Percentiles rank a stretch among this genome's conserved stretches.
These are phyloP conservation scores for Doryteuthis pealeii DNA, from an alignment of 1,140 invertebrate genomes.

Conservation along the genomic window DNA sequence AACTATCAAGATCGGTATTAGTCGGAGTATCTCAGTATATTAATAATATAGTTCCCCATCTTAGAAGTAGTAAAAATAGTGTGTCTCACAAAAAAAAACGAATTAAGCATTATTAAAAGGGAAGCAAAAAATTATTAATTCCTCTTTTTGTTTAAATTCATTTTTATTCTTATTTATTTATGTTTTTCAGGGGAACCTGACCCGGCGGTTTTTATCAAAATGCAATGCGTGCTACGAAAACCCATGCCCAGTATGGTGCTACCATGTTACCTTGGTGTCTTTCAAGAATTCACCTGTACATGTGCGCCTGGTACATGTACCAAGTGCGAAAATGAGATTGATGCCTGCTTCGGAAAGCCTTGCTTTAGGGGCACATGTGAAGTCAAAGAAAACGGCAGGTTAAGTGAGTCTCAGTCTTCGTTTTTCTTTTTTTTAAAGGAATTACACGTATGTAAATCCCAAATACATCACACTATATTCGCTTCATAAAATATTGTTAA, in stretches of 20 bases:
- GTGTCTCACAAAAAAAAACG: too few relatives aligned
- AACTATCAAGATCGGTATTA: too few relatives aligned
- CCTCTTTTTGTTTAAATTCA: too few relatives aligned
- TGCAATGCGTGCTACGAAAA: slow-evolving; percentile 71
- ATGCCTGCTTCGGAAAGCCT: slow-evolving; percentile 90
- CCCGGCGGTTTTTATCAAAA: slow-evolving; percentile 81
- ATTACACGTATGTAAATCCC: too few relatives aligned
- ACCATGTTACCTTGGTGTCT: slow-evolving; percentile 69
- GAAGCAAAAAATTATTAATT: too few relatives aligned
- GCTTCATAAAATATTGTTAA: too few relatives aligned
- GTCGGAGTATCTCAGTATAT: too few relatives aligned
- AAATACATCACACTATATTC: too few relatives aligned
- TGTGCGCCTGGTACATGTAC: slow-evolving; percentile 72
- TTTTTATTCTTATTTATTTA: slow-evolving; percentile 4
- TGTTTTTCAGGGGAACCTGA: slow-evolving; percentile 61
- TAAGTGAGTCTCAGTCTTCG: slow-evolving; percentile 41
- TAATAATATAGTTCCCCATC: too few relatives aligned
- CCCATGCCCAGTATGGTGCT: slow-evolving; percentile 91
- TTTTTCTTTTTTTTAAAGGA: too few relatives aligned
- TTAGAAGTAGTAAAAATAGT: too few relatives aligned
- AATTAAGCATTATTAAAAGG: too few relatives aligned
- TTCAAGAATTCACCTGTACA: slow-evolving; percentile 55
- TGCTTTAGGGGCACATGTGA: slow-evolving; percentile 83
- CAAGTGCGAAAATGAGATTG: slow-evolving; percentile 91
- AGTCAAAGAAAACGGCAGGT: slow-evolving; percentile 51